A percentile compares a stretch with the other conserved stretches of the same genome.
These are phyloP conservation scores for Drosophila bipectinata DNA, from an alignment of 1,140 invertebrate species.

Conservation along the genomic window DNA sequence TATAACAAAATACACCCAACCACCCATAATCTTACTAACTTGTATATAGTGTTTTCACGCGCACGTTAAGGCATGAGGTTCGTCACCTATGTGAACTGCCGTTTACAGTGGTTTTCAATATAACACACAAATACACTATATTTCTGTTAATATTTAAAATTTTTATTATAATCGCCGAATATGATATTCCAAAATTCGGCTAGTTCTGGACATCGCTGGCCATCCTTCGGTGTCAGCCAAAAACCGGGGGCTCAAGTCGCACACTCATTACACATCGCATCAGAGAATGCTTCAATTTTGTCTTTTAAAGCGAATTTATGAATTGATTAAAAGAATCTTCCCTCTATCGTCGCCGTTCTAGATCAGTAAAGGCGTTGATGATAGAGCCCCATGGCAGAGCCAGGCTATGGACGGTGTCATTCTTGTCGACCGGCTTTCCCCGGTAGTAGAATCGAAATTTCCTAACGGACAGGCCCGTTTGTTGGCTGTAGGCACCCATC, in stretches of 20 bases:
- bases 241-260: neutral
- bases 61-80: no score
- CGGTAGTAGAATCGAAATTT: neutral
- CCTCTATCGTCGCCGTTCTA: no score
- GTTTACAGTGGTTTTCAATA: no score
- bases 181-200: neutral
- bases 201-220: neutral
- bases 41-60: no score
- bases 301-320: no score
- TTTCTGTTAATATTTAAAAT: neutral
- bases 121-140: no score
- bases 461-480: neutral
- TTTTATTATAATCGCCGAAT: neutral
- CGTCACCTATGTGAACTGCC: no score
- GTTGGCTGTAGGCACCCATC: neutral
- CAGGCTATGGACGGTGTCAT: neutral
- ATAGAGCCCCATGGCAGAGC: neutral
- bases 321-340: no score
- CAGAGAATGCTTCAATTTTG: no score
- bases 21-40: no score
- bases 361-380: neutral
- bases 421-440: neutral
- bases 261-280: no score
- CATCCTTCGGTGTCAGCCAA: neutral
- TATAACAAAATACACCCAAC: no score